Conservation (phyloP, 2,113 vertebrate genomes). For the Puntigrus tetrazona region DNA sequence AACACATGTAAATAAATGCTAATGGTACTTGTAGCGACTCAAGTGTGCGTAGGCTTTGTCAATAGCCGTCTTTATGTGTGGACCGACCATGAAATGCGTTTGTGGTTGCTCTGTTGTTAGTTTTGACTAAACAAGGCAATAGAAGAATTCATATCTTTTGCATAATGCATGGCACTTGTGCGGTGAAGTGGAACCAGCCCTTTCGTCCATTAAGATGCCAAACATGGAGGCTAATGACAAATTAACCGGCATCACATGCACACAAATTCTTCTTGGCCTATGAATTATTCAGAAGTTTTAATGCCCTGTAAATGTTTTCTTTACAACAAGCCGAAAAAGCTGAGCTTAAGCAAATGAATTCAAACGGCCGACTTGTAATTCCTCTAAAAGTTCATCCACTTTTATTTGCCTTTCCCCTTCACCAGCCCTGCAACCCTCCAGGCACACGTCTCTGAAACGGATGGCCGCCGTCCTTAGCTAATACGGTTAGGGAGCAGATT, state of each 20-base stretch:
- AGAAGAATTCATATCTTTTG: conserved; percentile 25
- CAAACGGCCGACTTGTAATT: conserved; percentile 29
- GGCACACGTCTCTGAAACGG: conserved; percentile 26
- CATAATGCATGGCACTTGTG: conserved; percentile 44
- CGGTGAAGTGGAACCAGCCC: conserved; percentile 14
- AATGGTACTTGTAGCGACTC: background rate
- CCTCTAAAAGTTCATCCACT: conserved; percentile 11
- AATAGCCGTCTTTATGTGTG: conserved; percentile 13
- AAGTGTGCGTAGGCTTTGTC: background rate
- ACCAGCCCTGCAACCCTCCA: conserved; percentile 29
- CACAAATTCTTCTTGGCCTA: conserved; percentile 3
- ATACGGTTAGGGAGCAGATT: conserved; percentile 52
- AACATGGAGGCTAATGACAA: conserved; percentile 50
- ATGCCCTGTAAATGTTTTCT: conserved; percentile 38
- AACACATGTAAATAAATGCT: background rate
- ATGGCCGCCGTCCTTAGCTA: conserved; percentile 49
- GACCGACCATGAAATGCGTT: conserved; percentile 24
- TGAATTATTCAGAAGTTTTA: conserved; percentile 51
- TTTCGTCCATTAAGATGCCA: conserved; percentile 45
- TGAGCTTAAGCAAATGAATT: conserved; percentile 17
- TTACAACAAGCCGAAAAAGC: conserved; percentile 20
- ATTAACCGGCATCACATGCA: conserved; percentile 29
- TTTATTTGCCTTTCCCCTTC: conserved; percentile 6
- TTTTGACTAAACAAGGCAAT: conserved; percentile 35
- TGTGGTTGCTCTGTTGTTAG: conserved; percentile 12